phyloP scores from a whole-genome alignment of 2,797 vertebrate species.

The Cuculus canorus region DNA sequence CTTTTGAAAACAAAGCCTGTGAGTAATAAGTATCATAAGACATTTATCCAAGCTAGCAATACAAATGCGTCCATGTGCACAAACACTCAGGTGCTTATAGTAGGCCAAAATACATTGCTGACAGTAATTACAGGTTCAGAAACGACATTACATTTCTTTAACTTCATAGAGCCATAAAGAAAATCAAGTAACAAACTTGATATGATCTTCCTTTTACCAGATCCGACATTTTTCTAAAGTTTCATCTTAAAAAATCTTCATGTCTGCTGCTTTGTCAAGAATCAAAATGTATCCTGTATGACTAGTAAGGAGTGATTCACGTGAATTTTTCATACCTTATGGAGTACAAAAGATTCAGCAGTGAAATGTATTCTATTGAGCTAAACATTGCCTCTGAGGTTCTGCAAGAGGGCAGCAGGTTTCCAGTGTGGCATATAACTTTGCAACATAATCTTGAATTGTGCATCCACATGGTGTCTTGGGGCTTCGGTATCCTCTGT shows the following conservation, averaged over 20 bases:
- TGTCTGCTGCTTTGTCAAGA: not conserved
- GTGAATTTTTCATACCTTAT: not conserved
- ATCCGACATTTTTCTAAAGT: not conserved
- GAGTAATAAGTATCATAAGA: not conserved
- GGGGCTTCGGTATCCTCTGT: not conserved
- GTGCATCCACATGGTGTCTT: not conserved
- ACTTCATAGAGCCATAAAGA: not conserved
- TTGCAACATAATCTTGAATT: not conserved
- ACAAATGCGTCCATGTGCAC: not conserved
- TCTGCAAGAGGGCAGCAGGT: not conserved
- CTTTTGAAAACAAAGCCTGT: not conserved
- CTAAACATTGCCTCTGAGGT: not conserved
- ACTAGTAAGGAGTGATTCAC: not conserved
- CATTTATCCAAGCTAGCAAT: not conserved
- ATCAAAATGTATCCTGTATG: not conserved
- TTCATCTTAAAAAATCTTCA: not conserved
- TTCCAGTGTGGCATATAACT: not conserved
- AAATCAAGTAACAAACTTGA: not conserved
- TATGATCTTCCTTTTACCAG: not conserved
- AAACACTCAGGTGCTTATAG: not conserved
- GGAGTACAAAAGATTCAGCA: not conserved
- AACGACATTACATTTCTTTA: not conserved
- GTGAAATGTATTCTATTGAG: not conserved
- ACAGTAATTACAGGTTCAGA: not conserved
- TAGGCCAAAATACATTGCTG: not conserved